Base-by-base conservation (phyloP, 1,140 invertebrate species). In the Drosophila dunni region DNA sequence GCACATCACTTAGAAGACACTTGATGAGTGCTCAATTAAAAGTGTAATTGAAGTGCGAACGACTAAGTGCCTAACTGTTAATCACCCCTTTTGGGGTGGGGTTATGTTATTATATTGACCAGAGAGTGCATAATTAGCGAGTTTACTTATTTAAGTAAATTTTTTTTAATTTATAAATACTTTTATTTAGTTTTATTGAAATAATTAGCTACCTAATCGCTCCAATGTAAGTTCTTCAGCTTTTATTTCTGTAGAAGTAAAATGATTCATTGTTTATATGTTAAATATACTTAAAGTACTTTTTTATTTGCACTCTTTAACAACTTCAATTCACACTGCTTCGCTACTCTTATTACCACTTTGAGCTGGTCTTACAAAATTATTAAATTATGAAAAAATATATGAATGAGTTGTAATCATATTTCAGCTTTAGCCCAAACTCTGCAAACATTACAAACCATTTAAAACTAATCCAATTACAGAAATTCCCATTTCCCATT, bases 1-100 rank as follows among this genome's bases (percentile, higher is more conserved):
- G 29, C 29, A 53, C 10, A 13, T 34, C 50, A 36, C 50, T 53
- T 53, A 36, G 34, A n/a, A n/a, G 29, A 11, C 29, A 29, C 50
- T n/a, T 7, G 34, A 7, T 29, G 9, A 48, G 10, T 15, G 50
- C 50, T 53, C 34, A 53, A 53, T 53, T 53, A 13, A 9, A 9
- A 51, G 29, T 7, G 17, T 33, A 53, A 53, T 53, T 53, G 34
- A 53, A 36, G 50, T n/a, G 4, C 13, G 0, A 13, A 7, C 50
- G n/a, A 36, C 20, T 36, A 36, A 50, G 50, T 53, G 29, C 44
- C 0, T 46, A 46, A 9, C 7, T 40, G 6, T 42, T 42, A 6
- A 42, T 13, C 40, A 3, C 4, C 40, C 0, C 4, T 6, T 20
- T 46, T 20, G 15, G 44, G 44, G 4, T 53, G 8, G 34, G 29